These are phyloP conservation scores for Alosa sapidissima DNA, from an alignment of 2,797 vertebrate genomes.

Conservation along the genomic window DNA sequence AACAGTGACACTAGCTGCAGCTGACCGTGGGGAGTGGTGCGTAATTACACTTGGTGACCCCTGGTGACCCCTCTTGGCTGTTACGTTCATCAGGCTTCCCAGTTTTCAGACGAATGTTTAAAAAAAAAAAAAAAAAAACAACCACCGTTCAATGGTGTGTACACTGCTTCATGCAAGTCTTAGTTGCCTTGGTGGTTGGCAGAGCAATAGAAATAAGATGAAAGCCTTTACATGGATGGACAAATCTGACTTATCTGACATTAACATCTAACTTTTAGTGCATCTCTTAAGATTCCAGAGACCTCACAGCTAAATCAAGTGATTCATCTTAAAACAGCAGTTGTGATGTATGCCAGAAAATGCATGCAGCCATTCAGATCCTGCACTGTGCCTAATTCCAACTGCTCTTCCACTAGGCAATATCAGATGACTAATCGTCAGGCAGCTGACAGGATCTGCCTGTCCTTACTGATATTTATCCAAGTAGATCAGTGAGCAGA, in stretches of 20 bases:
- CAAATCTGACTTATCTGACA: no score
- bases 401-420: background rate
- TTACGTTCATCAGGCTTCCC: slow-evolving; percentile 74
- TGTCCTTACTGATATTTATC: slow-evolving; percentile 52
- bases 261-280: background rate
- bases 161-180: background rate
- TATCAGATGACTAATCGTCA: slow-evolving; percentile 48
- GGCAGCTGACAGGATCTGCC: slow-evolving; percentile 40
- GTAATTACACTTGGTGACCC: slow-evolving; percentile 81
- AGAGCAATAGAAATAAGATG: background rate
- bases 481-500: slow-evolving; percentile 41
- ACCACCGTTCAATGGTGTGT: background rate
- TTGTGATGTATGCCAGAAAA: background rate
- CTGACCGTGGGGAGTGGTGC: slow-evolving; percentile 74
- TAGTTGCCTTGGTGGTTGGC: background rate
- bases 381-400: background rate
- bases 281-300: background rate
- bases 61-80: slow-evolving; percentile 64
- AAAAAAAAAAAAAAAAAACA: background rate
- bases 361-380: background rate
- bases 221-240: background rate
- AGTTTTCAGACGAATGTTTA: background rate
- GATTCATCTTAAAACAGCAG: background rate
- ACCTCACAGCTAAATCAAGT: background rate
- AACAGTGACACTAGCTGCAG: slow-evolving; percentile 66